Evolutionary conservation across 2,113 vertebrate genomes (phyloP), one percentile per base, ranked within the genome.

Genomic region (Dasypus novemcinctus): DNA sequence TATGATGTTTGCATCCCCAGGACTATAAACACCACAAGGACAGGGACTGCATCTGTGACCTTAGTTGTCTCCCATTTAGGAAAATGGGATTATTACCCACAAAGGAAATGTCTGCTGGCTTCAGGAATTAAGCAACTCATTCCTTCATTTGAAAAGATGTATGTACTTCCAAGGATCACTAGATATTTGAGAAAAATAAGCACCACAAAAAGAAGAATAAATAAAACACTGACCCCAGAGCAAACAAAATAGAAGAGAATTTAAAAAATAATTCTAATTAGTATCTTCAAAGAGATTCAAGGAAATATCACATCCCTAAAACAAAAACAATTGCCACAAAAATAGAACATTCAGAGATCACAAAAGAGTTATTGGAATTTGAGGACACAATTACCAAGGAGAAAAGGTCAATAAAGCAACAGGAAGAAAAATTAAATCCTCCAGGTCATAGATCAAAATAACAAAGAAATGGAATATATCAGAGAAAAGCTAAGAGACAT

Each of bases 291-390:
- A 91, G 43, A 80, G 25, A 63, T 72, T 63, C 38, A 54, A 69
- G 63, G 49, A 87, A 49, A 86, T 59, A 49, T 13, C 66, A 89
- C 6, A 57, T 46, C 29, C 61, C 94, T 72, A 82, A 95, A 91
- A 91, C 61, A 82, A 91, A 94, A 93, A 82, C 33, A 43, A n/a
- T 20, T 23, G 10, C 46, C 69, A 23, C 82, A 91, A 82, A 89
- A 82, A 69, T 81, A 80, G 88, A 82, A 87, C 25, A 63, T n/a
- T 75, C 52, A 25, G n/a, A 66, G 9, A 95, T 46, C 76, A 96
- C 82, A 52, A 79, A 41, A 72, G 27, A 52, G 27, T 88, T 69
- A n/a, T 69, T 57, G 9, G 18, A 81, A 81, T 89, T 46, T 64
- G 71, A 66, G 83, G 71, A 46, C 29, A 68, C 10, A 87, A 57